Evolutionary conservation across 2,113 vertebrate species (phyloP).

Genomic region (Cettia cetti): DNA sequence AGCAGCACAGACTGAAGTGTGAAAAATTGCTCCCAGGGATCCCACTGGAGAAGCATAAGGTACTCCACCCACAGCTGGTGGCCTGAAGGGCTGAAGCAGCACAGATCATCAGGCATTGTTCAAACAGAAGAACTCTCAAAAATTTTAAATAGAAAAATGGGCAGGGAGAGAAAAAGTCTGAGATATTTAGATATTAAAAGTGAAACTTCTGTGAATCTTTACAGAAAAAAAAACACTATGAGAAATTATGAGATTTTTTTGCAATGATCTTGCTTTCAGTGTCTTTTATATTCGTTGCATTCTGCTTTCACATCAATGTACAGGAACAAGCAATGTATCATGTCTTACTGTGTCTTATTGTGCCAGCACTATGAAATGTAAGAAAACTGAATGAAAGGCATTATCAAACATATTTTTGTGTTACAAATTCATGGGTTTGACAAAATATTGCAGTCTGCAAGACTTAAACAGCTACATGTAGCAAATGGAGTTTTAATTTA

Average conservation of each 20-base stretch:
- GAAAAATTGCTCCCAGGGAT: background rate
- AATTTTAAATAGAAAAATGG: background rate
- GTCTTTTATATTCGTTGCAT: background rate
- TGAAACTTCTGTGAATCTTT: background rate
- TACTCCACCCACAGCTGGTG: background rate
- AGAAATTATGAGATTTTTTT: background rate
- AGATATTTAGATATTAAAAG: background rate
- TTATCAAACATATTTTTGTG: background rate
- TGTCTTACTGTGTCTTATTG: constrained; percentile 12
- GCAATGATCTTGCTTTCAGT: background rate
- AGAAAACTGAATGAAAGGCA: constrained; percentile 12
- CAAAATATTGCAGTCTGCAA: background rate
- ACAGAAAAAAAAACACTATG: background rate
- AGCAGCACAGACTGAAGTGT: background rate
- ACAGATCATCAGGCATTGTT: background rate
- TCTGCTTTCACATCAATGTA: background rate
- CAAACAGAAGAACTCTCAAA: background rate
- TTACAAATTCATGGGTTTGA: background rate
- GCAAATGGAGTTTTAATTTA: constrained; percentile 34
- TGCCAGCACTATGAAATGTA: background rate
- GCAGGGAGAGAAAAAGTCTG: too few relatives aligned
- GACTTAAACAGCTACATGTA: background rate
- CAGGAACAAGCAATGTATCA: background rate
- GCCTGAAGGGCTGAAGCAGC: background rate
- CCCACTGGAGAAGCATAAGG: background rate